Percentiles rank a stretch among this genome's conserved stretches.
Evolutionary conservation across 2,888 invertebrate species (phyloP).

Genomic region (Tiliacea citrago): DNA sequence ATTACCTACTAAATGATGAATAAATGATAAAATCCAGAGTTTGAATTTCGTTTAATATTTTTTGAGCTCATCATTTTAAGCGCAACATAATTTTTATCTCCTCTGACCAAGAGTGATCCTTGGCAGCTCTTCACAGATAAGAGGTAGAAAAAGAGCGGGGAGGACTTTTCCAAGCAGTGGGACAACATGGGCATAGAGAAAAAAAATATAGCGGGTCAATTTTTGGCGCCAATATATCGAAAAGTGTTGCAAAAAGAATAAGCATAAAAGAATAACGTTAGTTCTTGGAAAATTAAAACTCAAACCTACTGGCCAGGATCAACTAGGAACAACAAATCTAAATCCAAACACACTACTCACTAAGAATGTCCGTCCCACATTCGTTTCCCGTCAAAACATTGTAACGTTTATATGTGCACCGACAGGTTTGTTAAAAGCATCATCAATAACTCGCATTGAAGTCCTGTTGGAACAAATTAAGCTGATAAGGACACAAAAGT

Average conservation of each 20-base stretch:
- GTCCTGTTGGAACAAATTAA: constrained; percentile 52
- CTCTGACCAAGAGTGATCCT: neutral
- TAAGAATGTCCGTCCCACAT: constrained; percentile 28
- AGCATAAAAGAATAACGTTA: neutral
- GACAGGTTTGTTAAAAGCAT: constrained; percentile 62
- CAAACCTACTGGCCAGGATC: constrained; percentile 1
- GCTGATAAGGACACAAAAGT: constrained; percentile 50
- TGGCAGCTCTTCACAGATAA: neutral
- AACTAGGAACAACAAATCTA: constrained; percentile 27
- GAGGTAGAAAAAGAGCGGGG: neutral
- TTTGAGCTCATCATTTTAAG: neutral
- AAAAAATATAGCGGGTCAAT: neutral
- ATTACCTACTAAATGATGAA: neutral
- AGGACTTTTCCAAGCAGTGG: neutral
- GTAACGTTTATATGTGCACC: constrained; percentile 51
- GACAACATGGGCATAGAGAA: neutral
- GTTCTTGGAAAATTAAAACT: neutral
- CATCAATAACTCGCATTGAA: constrained; percentile 63
- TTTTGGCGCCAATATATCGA: neutral
- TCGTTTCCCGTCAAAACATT: constrained; percentile 32
- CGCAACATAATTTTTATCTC: neutral
- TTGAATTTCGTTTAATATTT: neutral
- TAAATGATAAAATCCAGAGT: neutral
- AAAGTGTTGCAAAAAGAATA: neutral
- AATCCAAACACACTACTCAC: constrained; percentile 35